A percentile compares a stretch with the other conserved stretches of the same genome.
Conservation (phyloP, 2,888 invertebrate genomes). For the Netelia virgata region DNA sequence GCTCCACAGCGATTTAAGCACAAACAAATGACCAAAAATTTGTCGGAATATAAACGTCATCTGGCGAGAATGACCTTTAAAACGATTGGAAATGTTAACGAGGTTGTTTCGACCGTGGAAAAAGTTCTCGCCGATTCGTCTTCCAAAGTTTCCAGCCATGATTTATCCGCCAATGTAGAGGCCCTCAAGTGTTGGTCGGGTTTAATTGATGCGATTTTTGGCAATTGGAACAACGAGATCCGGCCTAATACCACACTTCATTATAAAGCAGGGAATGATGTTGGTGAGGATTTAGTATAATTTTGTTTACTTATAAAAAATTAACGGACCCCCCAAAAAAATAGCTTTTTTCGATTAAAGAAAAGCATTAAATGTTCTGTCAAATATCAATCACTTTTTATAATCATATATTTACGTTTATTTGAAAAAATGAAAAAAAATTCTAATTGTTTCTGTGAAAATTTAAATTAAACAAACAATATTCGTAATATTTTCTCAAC, state of each 20-base stretch:
- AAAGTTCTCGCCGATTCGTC: constrained; percentile 67
- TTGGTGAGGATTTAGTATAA: constrained; percentile 33
- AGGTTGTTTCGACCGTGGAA: constrained; percentile 60
- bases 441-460: not conserved
- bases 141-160: constrained; percentile 42
- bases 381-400: no score
- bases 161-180: constrained; percentile 49
- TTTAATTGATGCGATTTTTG: constrained; percentile 19
- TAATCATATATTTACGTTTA: not conserved
- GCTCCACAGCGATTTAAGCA: constrained; percentile 29
- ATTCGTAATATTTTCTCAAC: not conserved
- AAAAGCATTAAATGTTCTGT: no score
- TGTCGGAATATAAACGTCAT: constrained; percentile 65
- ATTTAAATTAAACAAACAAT: not conserved
- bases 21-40: constrained; percentile 56
- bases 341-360: not conserved
- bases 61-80: constrained; percentile 52
- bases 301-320: not conserved
- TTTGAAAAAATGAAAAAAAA: no score
- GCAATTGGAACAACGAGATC: not conserved
- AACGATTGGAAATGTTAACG: constrained; percentile 65
- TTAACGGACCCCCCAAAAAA: no score
- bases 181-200: constrained; percentile 46
- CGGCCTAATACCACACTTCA: not conserved
- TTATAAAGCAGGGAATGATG: constrained; percentile 12